Conservation (phyloP, 2,888 invertebrate species). For the Priocnemis perturbator region DNA sequence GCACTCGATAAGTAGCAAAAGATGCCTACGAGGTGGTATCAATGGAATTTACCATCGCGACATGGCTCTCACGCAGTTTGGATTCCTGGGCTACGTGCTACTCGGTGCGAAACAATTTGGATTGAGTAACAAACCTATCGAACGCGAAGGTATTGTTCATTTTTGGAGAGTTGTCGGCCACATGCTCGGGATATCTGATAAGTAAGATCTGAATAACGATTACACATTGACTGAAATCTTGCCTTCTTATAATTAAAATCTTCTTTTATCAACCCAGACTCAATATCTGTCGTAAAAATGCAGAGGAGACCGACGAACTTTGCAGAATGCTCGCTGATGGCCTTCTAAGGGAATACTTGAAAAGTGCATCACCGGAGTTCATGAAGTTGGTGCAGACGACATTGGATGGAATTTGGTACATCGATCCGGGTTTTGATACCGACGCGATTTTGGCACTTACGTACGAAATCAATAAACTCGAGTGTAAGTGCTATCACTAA, state of each 20-base stretch:
- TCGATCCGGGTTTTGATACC: conserved; percentile 79
- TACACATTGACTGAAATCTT: too few species aligned
- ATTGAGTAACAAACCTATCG: conserved; percentile 77
- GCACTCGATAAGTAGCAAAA: conserved; percentile 79
- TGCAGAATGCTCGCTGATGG: conserved; percentile 76
- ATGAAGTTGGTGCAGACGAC: conserved; percentile 79
- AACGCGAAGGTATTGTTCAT: conserved; percentile 84
- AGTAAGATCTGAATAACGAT: conserved; percentile 70
- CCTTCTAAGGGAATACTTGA: conserved; percentile 79
- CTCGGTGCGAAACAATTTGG: conserved; percentile 80
- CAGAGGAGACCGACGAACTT: conserved; percentile 79
- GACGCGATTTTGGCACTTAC: conserved; percentile 78
- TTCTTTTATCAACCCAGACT: conserved; percentile 74
- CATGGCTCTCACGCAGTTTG: conserved; percentile 89
- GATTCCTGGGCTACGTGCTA: conserved; percentile 85
- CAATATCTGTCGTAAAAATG: conserved; percentile 81
- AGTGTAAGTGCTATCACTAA: conserved; percentile 44
- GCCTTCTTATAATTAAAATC: neutral
- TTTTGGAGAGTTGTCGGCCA: conserved; percentile 89
- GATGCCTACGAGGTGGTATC: conserved; percentile 69
- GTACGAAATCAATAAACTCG: conserved; percentile 73
- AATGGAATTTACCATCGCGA: conserved; percentile 86
- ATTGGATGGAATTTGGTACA: conserved; percentile 81
- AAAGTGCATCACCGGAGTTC: conserved; percentile 79
- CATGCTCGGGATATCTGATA: conserved; percentile 87